A percentile compares a stretch with the other conserved stretches of the same genome.
Evolutionary conservation across 2,888 invertebrate genomes (phyloP).

Genomic region (Drosophila sordidula): DNA sequence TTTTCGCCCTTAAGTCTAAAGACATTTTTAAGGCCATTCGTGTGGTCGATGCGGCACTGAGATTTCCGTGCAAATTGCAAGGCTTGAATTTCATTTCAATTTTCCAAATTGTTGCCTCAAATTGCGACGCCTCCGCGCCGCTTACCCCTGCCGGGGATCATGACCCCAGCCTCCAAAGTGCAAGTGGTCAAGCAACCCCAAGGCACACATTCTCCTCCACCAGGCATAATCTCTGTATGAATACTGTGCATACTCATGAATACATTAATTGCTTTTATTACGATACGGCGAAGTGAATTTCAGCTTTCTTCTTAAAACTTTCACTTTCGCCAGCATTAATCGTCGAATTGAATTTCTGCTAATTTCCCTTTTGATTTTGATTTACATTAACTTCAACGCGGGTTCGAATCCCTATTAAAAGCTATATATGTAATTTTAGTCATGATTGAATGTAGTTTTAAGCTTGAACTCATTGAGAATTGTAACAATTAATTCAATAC

Average conservation of each 20-base stretch:
- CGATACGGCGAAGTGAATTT: too few relatives aligned
- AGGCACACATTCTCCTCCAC: not conserved
- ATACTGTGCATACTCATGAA: not conserved
- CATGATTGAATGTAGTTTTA: too few relatives aligned
- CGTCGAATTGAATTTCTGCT: conserved; percentile 3
- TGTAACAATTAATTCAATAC: too few relatives aligned
- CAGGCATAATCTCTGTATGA: not conserved
- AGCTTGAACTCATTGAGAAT: too few relatives aligned
- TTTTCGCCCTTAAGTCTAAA: conserved; percentile 56
- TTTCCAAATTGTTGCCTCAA: conserved; percentile 64
- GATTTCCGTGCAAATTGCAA: conserved; percentile 75
- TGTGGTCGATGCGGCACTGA: conserved; percentile 60
- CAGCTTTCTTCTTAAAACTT: too few relatives aligned
- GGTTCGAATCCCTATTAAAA: too few relatives aligned
- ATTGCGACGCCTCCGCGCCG: conserved; percentile 26
- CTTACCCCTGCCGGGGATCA: conserved; percentile 27
- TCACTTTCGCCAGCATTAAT: too few relatives aligned
- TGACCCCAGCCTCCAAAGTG: conserved; percentile 33
- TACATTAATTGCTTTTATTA: not conserved
- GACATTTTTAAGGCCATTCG: conserved; percentile 72
- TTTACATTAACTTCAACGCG: too few relatives aligned
- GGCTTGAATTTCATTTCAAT: conserved; percentile 76
- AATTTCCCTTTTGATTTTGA: not conserved
- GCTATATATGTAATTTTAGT: too few relatives aligned
- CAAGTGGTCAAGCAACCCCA: conserved; percentile 50